Percentiles rank a stretch among this genome's conserved stretches.
phyloP scores from a whole-genome alignment of 1,140 invertebrate species.

The Marisa cornuarietis region DNA sequence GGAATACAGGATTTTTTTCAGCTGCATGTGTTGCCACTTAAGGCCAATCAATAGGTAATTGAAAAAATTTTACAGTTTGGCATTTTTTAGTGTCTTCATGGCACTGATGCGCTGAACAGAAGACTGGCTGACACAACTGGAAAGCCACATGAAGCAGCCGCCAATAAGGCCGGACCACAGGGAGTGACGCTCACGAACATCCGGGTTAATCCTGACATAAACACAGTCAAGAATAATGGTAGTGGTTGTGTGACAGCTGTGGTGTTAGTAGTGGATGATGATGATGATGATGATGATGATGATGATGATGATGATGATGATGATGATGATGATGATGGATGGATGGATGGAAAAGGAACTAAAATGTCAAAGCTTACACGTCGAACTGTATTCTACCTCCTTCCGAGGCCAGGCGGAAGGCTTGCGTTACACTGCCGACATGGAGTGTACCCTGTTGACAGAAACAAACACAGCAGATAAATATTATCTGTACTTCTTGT shows the following conservation, averaged over 20 bases:
- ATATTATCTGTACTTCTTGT: too few relatives aligned
- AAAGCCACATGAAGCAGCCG: conserved; percentile 33
- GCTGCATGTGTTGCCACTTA: too few relatives aligned
- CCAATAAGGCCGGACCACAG: conserved; percentile 27
- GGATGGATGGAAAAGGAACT: neutral
- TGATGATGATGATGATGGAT: too few relatives aligned
- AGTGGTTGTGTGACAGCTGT: too few relatives aligned
- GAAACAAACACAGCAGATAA: too few relatives aligned
- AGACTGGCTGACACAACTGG: conserved; percentile 40
- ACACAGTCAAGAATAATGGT: too few relatives aligned
- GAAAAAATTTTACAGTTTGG: conserved; percentile 22
- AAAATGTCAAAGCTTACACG: conserved; percentile 9
- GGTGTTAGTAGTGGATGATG: too few relatives aligned
- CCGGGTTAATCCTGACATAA: conserved; percentile 27
- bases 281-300: too few relatives aligned
- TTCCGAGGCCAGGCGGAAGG: conserved; percentile 20
- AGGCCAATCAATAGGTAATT: too few relatives aligned
- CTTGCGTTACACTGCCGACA: conserved; percentile 22
- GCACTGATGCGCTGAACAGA: conserved; percentile 36
- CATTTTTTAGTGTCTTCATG: conserved; percentile 28
- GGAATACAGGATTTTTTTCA: too few relatives aligned
- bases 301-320: too few relatives aligned
- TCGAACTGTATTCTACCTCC: conserved; percentile 25
- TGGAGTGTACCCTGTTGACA: conserved; percentile 20
- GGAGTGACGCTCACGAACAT: conserved; percentile 33